Evolutionary conservation across 2,888 invertebrate species (phyloP).

Genomic region (Drosophila planitibia): DNA sequence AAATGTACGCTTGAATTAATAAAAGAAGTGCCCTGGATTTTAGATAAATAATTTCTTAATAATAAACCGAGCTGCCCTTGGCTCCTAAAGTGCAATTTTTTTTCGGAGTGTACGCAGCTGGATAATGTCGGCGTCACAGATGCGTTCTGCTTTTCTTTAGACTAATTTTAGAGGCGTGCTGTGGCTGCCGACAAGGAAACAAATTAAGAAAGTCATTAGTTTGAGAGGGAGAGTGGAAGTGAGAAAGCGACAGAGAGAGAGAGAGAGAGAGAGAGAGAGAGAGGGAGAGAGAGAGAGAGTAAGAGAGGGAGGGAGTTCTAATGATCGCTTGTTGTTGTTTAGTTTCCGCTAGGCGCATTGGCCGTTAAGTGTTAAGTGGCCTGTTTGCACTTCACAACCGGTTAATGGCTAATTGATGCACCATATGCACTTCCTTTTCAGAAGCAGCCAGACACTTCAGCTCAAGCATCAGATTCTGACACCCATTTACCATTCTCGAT

Average conservation of each 20-base stretch:
- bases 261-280: neutral
- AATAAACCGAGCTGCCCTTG: neutral
- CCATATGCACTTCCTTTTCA: slow-evolving; percentile 62
- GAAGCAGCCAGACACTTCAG: slow-evolving; percentile 10
- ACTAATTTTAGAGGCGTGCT: slow-evolving; percentile 54
- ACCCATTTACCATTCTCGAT: slow-evolving; percentile 7
- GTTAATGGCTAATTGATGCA: slow-evolving; percentile 46
- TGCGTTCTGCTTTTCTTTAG: slow-evolving; percentile 12
- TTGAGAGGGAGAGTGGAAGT: neutral
- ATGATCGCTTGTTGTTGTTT: slow-evolving; percentile 73
- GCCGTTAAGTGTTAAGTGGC: slow-evolving; percentile 67
- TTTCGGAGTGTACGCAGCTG: slow-evolving; percentile 37
- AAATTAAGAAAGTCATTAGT: slow-evolving; percentile 61
- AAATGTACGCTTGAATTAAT: neutral
- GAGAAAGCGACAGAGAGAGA: neutral
- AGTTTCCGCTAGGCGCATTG: slow-evolving; percentile 73
- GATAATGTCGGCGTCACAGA: slow-evolving; percentile 28
- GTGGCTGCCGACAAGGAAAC: slow-evolving; percentile 50
- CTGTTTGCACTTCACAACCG: slow-evolving; percentile 64
- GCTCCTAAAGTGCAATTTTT: neutral
- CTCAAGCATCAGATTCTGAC: neutral
- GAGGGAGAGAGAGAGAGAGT: neutral
- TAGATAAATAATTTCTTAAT: neutral
- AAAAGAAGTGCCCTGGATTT: neutral
- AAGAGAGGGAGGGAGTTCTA: neutral